A percentile compares a stretch with the other conserved stretches of the same genome.
Evolutionary conservation across 2,113 vertebrate genomes (phyloP).

Genomic region (Chaetodon trifascialis): DNA sequence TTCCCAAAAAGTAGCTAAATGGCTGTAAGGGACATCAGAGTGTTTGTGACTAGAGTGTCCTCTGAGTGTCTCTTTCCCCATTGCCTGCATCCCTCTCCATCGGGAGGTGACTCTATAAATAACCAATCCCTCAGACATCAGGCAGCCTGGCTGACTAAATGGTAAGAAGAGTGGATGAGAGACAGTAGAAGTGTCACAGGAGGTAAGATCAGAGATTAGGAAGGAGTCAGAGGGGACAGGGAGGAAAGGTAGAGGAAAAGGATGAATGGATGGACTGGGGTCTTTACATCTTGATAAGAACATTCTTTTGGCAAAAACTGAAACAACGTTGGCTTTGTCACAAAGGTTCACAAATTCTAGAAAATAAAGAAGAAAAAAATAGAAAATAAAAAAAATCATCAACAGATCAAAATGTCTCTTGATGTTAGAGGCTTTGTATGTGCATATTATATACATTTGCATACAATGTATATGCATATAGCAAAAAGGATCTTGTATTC

Average conservation of each 20-base stretch:
- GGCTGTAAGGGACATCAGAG: slow-evolving; percentile 23
- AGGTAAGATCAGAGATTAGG: slow-evolving; percentile 65
- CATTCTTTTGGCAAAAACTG: neutral
- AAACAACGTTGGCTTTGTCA: no score
- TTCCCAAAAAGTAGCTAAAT: slow-evolving; percentile 22
- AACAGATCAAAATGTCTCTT: neutral
- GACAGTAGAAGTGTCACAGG: slow-evolving; percentile 61
- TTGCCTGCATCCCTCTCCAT: slow-evolving; percentile 52
- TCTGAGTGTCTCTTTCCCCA: slow-evolving; percentile 56
- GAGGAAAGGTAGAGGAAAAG: neutral
- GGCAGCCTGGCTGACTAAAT: slow-evolving; percentile 56
- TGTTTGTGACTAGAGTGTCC: slow-evolving; percentile 45
- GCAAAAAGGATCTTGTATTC: neutral
- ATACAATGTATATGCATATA: neutral
- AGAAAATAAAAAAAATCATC: neutral
- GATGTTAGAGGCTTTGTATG: neutral
- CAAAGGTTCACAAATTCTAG: no score
- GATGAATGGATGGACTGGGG: neutral
- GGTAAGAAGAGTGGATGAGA: slow-evolving; percentile 68
- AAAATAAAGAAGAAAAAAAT: no score
- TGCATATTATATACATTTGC: neutral
- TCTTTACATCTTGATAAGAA: neutral
- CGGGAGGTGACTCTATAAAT: slow-evolving; percentile 77
- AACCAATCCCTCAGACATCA: slow-evolving; percentile 70
- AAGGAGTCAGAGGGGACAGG: slow-evolving; percentile 30